Conservation (phyloP, 2,888 invertebrate species). For the Acheta domesticus region DNA sequence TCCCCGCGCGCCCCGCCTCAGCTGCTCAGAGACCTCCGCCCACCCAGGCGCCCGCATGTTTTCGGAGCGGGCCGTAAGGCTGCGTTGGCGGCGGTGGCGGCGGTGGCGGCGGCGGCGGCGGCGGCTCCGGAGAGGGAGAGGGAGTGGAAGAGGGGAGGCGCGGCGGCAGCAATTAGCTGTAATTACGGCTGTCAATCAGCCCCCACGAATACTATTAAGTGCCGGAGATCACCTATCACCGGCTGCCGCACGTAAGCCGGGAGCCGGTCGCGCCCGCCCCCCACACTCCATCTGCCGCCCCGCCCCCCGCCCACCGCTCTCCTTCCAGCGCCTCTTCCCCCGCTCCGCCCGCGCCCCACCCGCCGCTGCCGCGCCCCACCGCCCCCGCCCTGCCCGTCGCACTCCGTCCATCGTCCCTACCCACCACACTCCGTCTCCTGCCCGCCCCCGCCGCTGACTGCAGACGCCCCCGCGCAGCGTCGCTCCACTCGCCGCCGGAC, state of each 20-base stretch:
- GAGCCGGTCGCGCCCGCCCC: background rate
- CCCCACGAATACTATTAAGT: background rate
- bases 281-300: background rate
- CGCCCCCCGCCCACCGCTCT: background rate
- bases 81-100: background rate
- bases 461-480: too few species aligned
- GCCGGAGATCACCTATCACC: constrained; percentile 18
- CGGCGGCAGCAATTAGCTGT: constrained; percentile 9
- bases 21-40: too few species aligned
- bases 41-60: background rate
- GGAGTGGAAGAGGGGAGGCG: background rate
- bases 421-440: too few species aligned
- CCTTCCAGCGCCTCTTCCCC: background rate
- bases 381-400: too few species aligned
- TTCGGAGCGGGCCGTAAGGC: background rate
- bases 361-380: too few species aligned
- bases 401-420: too few species aligned
- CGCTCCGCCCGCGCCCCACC: too few species aligned
- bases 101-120: background rate
- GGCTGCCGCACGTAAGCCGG: constrained; percentile 4
- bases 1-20: too few species aligned
- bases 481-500: too few species aligned
- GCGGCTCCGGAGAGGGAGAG: background rate
- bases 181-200: constrained; percentile 10
- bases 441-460: too few species aligned